These are phyloP conservation scores for Celastrina argiolus DNA, from an alignment of 2,888 invertebrate genomes.

Conservation along the genomic window DNA sequence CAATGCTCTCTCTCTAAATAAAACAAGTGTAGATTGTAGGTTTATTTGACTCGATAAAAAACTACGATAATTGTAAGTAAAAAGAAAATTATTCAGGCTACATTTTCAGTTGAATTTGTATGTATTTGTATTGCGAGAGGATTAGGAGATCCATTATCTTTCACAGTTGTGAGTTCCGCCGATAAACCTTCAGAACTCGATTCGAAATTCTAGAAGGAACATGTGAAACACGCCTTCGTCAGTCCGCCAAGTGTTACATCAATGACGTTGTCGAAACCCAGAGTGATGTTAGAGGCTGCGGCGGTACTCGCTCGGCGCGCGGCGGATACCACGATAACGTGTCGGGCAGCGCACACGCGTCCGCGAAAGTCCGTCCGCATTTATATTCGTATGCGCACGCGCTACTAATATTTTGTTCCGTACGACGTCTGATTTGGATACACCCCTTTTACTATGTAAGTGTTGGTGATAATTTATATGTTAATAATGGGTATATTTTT, in stretches of 20 bases:
- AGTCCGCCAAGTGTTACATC: conserved; percentile 14
- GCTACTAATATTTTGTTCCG: conserved; percentile 13
- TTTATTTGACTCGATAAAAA: no score
- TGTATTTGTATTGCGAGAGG: no score
- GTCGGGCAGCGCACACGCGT: conserved; percentile 43
- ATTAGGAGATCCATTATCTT: conserved; percentile 2
- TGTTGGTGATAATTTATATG: not conserved
- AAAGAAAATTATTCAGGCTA: no score
- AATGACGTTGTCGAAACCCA: conserved; percentile 8
- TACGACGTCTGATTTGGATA: not conserved
- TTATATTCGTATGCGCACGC: conserved; percentile 54
- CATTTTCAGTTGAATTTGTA: no score
- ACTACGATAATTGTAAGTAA: no score
- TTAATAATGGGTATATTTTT: not conserved
- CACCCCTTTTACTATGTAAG: conserved; percentile 4
- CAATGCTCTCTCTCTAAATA: no score
- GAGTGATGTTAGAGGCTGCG: not conserved
- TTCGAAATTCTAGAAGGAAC: conserved; percentile 5
- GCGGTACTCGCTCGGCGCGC: not conserved
- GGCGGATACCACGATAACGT: conserved; percentile 1
- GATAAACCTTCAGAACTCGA: not conserved
- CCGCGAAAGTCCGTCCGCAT: conserved; percentile 62
- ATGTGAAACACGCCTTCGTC: conserved; percentile 8
- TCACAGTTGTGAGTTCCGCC: not conserved
- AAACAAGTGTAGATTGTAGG: no score